Conservation (phyloP, 1,140 invertebrate species). For the Leptoteleia sp. region DNA sequence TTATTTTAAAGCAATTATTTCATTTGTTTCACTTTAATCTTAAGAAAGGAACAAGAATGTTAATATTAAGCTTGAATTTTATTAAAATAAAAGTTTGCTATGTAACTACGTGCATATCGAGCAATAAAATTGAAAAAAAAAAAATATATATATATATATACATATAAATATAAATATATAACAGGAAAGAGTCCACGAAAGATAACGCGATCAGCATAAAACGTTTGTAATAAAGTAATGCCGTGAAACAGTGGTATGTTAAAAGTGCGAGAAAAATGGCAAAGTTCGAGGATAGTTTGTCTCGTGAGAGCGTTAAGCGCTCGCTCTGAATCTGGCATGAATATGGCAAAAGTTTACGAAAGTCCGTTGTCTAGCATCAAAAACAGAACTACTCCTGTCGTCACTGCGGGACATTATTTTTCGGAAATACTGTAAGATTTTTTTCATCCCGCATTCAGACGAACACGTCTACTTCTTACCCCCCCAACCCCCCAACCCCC, state of each 20-base stretch:
- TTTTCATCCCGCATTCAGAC: constrained; percentile 17
- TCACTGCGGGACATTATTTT: constrained; percentile 33
- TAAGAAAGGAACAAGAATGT: too few relatives aligned
- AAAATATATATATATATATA: too few relatives aligned
- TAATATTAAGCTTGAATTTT: too few relatives aligned
- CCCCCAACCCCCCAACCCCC: too few relatives aligned
- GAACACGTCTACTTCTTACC: too few relatives aligned
- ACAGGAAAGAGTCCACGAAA: constrained; percentile 2
- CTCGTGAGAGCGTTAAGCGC: constrained; percentile 28
- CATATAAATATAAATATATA: too few relatives aligned
- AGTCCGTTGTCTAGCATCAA: constrained; percentile 53
- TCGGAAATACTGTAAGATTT: constrained; percentile 27
- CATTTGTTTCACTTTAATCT: too few relatives aligned
- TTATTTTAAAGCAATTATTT: too few relatives aligned
- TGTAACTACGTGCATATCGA: too few relatives aligned
- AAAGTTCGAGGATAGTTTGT: constrained; percentile 49
- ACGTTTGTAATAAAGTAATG: constrained; percentile 28
- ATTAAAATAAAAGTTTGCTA: too few relatives aligned
- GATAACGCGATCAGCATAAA: constrained; percentile 25
- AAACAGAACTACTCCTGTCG: constrained; percentile 55
- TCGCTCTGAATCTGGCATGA: constrained; percentile 60
- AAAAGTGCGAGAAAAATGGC: constrained; percentile 46
- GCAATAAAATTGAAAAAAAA: too few relatives aligned
- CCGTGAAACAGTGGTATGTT: constrained; percentile 39
- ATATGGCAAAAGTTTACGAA: constrained; percentile 61